Conservation (phyloP, 2,113 vertebrate species). For the Cephalopholis sonnerati region DNA sequence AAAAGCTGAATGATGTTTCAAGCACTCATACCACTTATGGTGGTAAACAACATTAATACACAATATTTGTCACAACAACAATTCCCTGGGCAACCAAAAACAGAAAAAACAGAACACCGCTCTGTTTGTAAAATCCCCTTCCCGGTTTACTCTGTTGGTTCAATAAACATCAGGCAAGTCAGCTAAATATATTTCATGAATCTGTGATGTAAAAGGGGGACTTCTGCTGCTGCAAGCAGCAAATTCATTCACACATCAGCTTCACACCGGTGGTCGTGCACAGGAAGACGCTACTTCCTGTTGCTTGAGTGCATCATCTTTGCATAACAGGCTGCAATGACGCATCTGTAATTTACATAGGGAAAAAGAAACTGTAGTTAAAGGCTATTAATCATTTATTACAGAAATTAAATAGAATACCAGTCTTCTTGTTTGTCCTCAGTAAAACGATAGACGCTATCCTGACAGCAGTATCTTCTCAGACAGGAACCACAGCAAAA, state of each 20-base stretch:
- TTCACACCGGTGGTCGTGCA: constrained; percentile 9
- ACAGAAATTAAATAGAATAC: constrained; percentile 53
- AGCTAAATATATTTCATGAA: neutral
- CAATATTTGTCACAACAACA: neutral
- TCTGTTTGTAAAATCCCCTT: neutral
- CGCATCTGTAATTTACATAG: neutral
- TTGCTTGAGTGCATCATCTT: neutral
- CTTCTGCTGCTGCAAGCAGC: neutral
- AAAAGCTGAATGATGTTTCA: neutral
- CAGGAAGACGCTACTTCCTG: constrained; percentile 59
- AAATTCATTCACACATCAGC: neutral
- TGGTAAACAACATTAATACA: neutral
- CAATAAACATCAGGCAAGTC: neutral
- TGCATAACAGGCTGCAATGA: neutral
- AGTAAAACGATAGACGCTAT: rapidly evolving
- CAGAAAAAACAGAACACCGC: neutral
- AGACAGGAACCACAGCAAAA: constrained; percentile 77
- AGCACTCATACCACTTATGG: neutral
- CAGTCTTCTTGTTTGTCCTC: constrained; percentile 51
- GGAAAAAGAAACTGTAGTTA: neutral
- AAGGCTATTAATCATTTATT: neutral
- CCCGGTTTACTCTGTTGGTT: neutral
- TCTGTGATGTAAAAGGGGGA: neutral
- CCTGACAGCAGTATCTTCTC: constrained; percentile 61
- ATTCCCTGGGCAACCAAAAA: neutral